Evolutionary conservation across 1,140 invertebrate genomes (phyloP).

Genomic region (Cydia splendana): DNA sequence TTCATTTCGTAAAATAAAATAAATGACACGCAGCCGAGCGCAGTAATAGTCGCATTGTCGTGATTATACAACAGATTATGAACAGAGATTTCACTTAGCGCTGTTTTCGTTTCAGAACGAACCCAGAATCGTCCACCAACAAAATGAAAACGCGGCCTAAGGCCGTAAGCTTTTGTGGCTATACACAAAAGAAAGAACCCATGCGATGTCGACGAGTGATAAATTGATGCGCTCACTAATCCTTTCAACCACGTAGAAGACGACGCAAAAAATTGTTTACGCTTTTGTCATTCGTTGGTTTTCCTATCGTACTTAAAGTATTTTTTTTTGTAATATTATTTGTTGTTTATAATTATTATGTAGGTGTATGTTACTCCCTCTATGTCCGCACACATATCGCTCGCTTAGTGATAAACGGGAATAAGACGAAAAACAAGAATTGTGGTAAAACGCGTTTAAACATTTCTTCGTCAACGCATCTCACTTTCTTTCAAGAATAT

Average conservation of each 20-base stretch:
- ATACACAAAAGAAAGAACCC: slow-evolving; percentile 4
- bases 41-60: not conserved
- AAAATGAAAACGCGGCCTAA: slow-evolving; percentile 14
- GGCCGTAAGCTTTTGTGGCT: slow-evolving; percentile 17
- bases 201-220: slow-evolving; percentile 25
- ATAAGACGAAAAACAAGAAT: no score
- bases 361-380: no score
- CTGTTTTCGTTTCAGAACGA: not conserved
- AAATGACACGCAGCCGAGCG: not conserved
- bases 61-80: not conserved
- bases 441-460: no score
- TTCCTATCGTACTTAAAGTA: no score
- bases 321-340: no score
- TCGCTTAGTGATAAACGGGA: no score
- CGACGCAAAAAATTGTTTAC: slow-evolving; percentile 17
- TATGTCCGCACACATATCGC: no score
- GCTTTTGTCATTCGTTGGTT: not conserved
- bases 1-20: not conserved
- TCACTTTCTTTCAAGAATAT: no score
- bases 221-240: slow-evolving; percentile 28
- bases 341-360: no score
- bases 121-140: slow-evolving; percentile 9
- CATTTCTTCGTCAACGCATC: no score
- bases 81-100: slow-evolving; percentile 14
- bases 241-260: slow-evolving; percentile 14